Evolutionary conservation across 1,140 invertebrate species (phyloP).

Genomic region (Mamestra configurata): DNA sequence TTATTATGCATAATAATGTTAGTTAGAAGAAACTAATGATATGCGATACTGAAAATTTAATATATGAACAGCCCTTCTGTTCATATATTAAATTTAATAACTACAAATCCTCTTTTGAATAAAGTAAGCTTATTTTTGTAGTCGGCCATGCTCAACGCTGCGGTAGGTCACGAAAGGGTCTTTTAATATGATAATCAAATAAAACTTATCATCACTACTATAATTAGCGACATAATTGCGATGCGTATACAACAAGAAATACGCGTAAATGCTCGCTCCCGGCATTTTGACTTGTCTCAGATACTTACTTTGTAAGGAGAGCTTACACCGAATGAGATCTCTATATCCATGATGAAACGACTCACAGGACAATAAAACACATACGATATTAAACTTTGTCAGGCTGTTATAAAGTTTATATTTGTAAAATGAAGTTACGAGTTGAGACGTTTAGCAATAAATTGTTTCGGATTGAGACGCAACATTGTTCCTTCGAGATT

Average conservation of each 20-base stretch:
- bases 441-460: conserved; percentile 63
- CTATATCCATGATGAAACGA: conserved; percentile 38
- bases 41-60: background rate
- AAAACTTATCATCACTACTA: conserved; percentile 58
- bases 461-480: conserved; percentile 75
- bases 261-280: conserved; percentile 57
- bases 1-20: background rate
- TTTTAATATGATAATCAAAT: conserved; percentile 54
- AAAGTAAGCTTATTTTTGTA: background rate
- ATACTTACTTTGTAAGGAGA: conserved; percentile 70
- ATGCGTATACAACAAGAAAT: conserved; percentile 42
- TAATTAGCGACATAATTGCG: conserved; percentile 56
- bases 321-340: conserved; percentile 60
- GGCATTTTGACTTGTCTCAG: conserved; percentile 61
- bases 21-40: background rate
- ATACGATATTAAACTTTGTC: conserved; percentile 48
- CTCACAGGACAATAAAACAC: conserved; percentile 38
- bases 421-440: background rate
- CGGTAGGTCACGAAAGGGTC: conserved; percentile 59
- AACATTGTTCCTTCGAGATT: conserved; percentile 84
- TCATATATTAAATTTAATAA: no score
- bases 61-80: background rate
- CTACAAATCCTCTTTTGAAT: conserved; percentile 17
- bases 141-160: conserved; percentile 37
- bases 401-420: conserved; percentile 44